phyloP scores from a whole-genome alignment of 2,888 invertebrate species.

The Hylaea fasciaria region DNA sequence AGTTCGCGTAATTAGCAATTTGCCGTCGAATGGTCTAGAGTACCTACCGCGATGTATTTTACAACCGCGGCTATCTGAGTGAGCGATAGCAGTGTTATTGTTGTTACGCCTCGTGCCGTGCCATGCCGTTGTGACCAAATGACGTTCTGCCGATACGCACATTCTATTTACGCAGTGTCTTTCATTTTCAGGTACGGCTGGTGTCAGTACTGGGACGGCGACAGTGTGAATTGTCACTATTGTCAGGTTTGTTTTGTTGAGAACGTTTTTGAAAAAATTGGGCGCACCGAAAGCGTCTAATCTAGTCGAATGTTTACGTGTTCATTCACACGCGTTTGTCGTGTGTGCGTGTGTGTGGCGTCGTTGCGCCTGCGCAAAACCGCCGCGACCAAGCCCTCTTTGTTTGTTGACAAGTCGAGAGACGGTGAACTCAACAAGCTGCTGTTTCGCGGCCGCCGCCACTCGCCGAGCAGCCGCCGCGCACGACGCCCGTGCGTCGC shows the following conservation, averaged over 20 bases:
- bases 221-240: conserved; percentile 12
- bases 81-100: conserved; percentile 46
- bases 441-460: conserved; percentile 51
- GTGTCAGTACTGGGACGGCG: not conserved
- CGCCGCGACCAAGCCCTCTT: conserved; percentile 74
- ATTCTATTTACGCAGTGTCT: conserved; percentile 27
- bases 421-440: conserved; percentile 59
- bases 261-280: conserved; percentile 27
- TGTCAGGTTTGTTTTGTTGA: conserved; percentile 25
- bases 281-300: conserved; percentile 32
- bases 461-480: conserved; percentile 57
- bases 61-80: conserved; percentile 29
- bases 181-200: conserved; percentile 19
- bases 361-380: conserved; percentile 72
- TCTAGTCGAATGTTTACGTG: conserved; percentile 70
- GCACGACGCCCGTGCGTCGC: conserved; percentile 58
- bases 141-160: conserved; percentile 18
- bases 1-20: too few relatives aligned
- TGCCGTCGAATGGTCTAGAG: too few relatives aligned
- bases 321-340: conserved; percentile 72
- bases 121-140: conserved; percentile 1
- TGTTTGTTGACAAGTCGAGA: conserved; percentile 82
- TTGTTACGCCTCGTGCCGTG: conserved; percentile 35
- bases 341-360: conserved; percentile 69
- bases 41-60: conserved; percentile 14